These are phyloP conservation scores for Caranx ignobilis DNA, from an alignment of 2,113 vertebrate species.

Conservation along the genomic window DNA sequence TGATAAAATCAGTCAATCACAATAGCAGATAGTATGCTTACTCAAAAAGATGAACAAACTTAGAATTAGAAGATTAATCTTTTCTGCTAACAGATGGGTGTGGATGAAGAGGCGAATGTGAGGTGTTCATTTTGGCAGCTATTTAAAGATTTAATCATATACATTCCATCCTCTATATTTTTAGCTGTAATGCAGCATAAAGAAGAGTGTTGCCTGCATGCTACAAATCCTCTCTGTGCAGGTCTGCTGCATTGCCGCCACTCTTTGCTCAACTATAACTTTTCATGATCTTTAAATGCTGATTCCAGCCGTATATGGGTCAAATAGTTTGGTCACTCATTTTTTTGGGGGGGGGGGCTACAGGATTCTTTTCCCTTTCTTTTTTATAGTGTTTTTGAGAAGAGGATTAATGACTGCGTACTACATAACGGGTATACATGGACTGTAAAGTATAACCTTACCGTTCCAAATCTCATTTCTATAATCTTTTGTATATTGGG, in stretches of 20 bases:
- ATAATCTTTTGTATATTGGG: constrained; percentile 13
- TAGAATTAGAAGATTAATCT: background rate
- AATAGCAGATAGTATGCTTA: too few relatives aligned
- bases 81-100: too few relatives aligned
- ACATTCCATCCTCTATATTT: background rate
- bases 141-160: background rate
- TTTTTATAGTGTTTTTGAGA: background rate
- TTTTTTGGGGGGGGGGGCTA: background rate
- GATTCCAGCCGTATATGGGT: background rate
- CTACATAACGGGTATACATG: background rate
- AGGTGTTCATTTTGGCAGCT: background rate
- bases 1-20: too few relatives aligned
- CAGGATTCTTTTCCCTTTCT: background rate
- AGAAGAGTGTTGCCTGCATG: background rate
- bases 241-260: background rate
- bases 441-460: constrained; percentile 19
- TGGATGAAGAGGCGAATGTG: background rate
- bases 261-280: background rate
- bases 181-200: background rate
- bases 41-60: too few relatives aligned
- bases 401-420: constrained; percentile 26
- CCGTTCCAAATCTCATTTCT: constrained; percentile 32
- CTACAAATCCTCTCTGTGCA: background rate
- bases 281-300: background rate
- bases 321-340: background rate